Conservation (phyloP, 1,140 invertebrate genomes). For the Hypsibius dujardini region DNA sequence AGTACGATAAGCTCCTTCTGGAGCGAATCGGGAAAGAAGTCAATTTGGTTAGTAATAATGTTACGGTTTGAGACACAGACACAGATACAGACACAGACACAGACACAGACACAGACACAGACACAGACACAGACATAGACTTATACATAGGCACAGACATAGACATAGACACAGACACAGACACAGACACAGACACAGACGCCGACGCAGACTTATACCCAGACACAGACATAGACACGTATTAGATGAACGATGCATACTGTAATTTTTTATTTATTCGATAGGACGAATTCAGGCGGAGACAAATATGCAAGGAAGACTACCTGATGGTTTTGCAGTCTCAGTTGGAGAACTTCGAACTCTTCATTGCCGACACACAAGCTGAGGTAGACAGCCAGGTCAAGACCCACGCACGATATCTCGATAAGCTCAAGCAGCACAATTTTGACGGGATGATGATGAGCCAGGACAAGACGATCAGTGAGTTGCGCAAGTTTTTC, state of each 20-base stretch:
- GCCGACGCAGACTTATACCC: no score
- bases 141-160: no score
- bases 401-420: neutral
- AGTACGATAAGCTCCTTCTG: neutral
- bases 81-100: no score
- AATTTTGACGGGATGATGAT: neutral
- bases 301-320: neutral
- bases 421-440: neutral
- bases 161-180: no score
- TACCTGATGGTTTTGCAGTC: neutral
- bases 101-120: no score
- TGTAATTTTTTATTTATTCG: neutral
- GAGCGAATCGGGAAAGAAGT: neutral
- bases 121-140: no score
- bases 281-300: neutral
- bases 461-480: neutral
- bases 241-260: neutral
- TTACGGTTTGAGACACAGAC: no score
- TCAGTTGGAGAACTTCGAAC: neutral
- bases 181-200: no score
- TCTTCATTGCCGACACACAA: slow-evolving; percentile 4
- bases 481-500: neutral
- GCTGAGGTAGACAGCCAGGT: neutral
- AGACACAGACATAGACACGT: no score
- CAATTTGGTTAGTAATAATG: neutral